These are phyloP conservation scores for Caiman crocodilus DNA, from an alignment of 2,797 vertebrate genomes.

Conservation along the genomic window DNA sequence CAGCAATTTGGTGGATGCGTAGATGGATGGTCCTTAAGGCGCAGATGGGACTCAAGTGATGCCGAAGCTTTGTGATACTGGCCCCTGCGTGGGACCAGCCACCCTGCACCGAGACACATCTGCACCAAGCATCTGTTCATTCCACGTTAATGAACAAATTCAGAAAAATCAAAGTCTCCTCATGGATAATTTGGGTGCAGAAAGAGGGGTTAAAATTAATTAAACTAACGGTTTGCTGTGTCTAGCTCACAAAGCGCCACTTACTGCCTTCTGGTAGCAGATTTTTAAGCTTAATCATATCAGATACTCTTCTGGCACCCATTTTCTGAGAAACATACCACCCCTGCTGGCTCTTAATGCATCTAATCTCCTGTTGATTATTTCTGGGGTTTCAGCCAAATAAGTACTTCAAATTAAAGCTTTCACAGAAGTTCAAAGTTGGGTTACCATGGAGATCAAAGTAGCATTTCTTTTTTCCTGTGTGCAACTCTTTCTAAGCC, in stretches of 20 bases:
- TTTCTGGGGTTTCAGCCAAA: slow-evolving; percentile 80
- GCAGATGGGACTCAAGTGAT: background rate
- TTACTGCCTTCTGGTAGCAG: slow-evolving; percentile 25
- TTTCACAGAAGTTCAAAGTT: slow-evolving; percentile 12
- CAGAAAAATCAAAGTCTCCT: background rate
- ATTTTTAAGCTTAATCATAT: slow-evolving; percentile 64
- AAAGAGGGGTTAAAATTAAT: slow-evolving; percentile 4
- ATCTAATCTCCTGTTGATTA: slow-evolving; percentile 82
- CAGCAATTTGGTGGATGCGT: rapidly evolving
- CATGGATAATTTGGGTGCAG: background rate
- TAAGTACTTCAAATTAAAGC: slow-evolving; percentile 81
- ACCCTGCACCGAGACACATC: background rate
- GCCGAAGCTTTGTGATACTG: background rate
- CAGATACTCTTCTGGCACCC: slow-evolving; percentile 64
- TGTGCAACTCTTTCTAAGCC: background rate
- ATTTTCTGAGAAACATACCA: slow-evolving; percentile 34
- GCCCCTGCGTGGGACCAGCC: background rate
- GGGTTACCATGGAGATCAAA: slow-evolving; percentile 77
- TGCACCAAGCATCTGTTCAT: background rate
- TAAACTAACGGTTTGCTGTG: background rate
- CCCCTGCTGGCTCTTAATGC: slow-evolving; percentile 79
- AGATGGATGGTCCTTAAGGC: background rate
- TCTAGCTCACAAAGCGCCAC: background rate
- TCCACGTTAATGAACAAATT: background rate
- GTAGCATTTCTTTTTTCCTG: slow-evolving; percentile 30